Evolutionary conservation across 2,113 vertebrate species (phyloP).

Genomic region (Electrona antarctica): DNA sequence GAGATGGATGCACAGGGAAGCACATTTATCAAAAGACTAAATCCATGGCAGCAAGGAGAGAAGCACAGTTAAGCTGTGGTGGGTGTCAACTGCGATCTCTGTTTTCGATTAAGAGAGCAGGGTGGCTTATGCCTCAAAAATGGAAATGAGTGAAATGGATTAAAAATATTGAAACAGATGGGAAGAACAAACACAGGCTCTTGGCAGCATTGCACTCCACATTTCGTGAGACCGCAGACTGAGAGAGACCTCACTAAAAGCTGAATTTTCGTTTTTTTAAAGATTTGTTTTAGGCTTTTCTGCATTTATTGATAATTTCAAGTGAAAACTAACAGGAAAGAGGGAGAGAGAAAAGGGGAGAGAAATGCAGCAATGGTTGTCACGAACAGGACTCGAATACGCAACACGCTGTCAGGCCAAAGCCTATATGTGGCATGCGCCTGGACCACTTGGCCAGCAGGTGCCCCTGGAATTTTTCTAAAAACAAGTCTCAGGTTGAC

Average conservation of each 20-base stretch:
- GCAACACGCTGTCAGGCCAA: too few relatives aligned
- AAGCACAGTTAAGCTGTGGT: constrained; percentile 6
- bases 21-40: background rate
- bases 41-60: background rate
- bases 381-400: too few relatives aligned
- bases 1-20: constrained; percentile 7
- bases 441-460: too few relatives aligned
- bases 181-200: constrained; percentile 36
- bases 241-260: constrained; percentile 19
- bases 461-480: background rate
- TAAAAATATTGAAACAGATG: constrained; percentile 38
- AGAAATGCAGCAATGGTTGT: too few relatives aligned
- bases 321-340: too few relatives aligned
- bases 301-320: too few relatives aligned
- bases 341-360: too few relatives aligned
- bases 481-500: constrained; percentile 8
- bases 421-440: too few relatives aligned
- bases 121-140: constrained; percentile 19
- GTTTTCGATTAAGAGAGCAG: constrained; percentile 61
- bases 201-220: constrained; percentile 2
- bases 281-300: too few relatives aligned
- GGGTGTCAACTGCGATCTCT: constrained; percentile 40
- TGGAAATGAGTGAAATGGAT: constrained; percentile 24
- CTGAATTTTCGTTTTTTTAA: too few relatives aligned
- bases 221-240: constrained; percentile 43